A percentile compares a stretch with the other conserved stretches of the same genome.
phyloP scores from a whole-genome alignment of 2,888 invertebrate genomes.

The Teleogryllus oceanicus region DNA sequence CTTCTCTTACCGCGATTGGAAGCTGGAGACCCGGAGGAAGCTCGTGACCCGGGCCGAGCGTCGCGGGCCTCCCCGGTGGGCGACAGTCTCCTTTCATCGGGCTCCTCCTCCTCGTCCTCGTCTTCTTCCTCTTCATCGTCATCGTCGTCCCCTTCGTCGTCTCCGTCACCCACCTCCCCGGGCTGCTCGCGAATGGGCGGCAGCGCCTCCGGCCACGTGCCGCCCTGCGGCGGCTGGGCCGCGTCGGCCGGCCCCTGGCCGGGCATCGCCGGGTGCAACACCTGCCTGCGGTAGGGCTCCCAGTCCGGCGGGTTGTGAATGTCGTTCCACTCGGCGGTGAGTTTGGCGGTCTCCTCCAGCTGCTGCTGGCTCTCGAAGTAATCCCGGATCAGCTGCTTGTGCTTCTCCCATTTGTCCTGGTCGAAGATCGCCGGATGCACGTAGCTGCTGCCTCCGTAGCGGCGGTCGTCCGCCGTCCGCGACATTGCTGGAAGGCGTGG shows the following conservation, averaged over 20 bases:
- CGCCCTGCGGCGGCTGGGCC: background rate
- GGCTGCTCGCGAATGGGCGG: constrained; percentile 7
- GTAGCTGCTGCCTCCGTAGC: background rate
- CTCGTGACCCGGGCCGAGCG: background rate
- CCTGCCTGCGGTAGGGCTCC: background rate
- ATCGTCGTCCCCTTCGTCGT: background rate
- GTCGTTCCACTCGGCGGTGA: background rate
- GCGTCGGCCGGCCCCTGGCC: background rate
- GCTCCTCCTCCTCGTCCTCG: background rate
- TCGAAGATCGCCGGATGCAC: background rate
- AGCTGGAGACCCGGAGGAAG: background rate
- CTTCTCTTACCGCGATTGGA: background rate
- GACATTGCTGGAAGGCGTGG: background rate
- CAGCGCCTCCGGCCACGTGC: background rate
- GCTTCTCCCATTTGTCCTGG: constrained; percentile 6
- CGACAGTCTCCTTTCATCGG: background rate
- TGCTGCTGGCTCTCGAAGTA: background rate
- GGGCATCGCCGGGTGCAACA: background rate
- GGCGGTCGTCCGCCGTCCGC: background rate
- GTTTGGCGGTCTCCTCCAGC: background rate
- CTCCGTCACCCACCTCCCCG: background rate
- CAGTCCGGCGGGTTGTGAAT: background rate
- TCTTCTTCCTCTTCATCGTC: too few species aligned
- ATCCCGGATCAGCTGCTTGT: constrained; percentile 9
- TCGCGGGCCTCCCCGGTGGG: background rate